These are phyloP conservation scores for Dermatemys mawii DNA, from an alignment of 2,113 vertebrate genomes.

Conservation along the genomic window DNA sequence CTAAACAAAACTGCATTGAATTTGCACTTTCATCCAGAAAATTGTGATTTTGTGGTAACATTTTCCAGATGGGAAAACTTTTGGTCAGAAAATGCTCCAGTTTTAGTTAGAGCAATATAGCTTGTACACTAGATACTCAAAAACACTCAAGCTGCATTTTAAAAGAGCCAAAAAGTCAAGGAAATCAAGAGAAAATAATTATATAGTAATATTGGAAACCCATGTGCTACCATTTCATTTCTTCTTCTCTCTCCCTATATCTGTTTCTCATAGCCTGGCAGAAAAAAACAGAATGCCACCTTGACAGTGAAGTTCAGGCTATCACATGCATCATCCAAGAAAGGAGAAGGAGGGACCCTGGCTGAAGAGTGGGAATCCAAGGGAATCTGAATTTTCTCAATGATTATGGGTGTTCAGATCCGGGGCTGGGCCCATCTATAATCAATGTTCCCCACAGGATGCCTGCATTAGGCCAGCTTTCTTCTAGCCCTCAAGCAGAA, in stretches of 20 bases:
- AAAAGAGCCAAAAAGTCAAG: neutral
- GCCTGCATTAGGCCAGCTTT: neutral
- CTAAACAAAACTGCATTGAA: neutral
- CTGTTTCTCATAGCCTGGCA: rapidly evolving
- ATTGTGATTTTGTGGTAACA: neutral
- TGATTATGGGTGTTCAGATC: neutral
- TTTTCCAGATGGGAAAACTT: neutral
- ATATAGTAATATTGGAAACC: neutral
- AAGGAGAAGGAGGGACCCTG: neutral
- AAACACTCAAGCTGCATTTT: neutral
- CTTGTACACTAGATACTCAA: neutral
- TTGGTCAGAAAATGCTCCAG: neutral
- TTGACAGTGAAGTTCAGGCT: neutral
- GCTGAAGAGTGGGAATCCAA: neutral
- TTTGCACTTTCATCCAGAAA: neutral
- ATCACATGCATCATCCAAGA: neutral
- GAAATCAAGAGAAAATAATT: neutral
- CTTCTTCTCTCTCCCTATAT: rapidly evolving
- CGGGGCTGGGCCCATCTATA: neutral
- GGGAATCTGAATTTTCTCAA: neutral
- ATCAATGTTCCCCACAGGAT: neutral
- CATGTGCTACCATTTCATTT: neutral
- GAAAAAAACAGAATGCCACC: neutral
- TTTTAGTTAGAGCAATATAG: neutral
- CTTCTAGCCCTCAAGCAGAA: neutral